Base-by-base conservation (phyloP, 2,888 invertebrate genomes). In the Ichneumoninae sp. region DNA sequence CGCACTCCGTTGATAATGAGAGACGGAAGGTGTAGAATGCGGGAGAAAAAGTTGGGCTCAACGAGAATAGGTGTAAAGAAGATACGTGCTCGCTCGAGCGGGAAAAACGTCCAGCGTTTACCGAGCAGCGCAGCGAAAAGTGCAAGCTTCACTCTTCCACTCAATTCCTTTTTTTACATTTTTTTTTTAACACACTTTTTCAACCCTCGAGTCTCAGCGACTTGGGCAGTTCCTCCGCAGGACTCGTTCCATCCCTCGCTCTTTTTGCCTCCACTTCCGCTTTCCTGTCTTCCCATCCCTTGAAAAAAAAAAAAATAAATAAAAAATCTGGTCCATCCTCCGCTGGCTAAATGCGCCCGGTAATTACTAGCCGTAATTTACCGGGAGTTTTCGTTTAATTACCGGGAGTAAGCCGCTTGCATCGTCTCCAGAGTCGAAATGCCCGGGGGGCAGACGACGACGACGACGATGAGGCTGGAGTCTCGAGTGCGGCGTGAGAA, bases 361-460 rank as follows among this genome's bases (percentile, higher is more conserved):
- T 88, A 88, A 89, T 89, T 88, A 86, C 86, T 85, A 63, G 79
- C 65, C 84, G 86, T 88, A 87, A 88, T 88, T 88, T 84, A 85
- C 87, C 85, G 80, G 79, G 77, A 88, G 87, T 88, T 89, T 87
- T 85, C 86, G 88, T 87, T 89, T 89, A 88, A 89, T 89, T 89
- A 89, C 87, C 87, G 83, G 83, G 87, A 87, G 87, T 85, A 87
- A 87, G 80, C 82, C 71, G 87, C 80, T 85, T 79, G 83, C 75
- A 79, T 81, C 81, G 83, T 83, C 52, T 66, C 13, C 66, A n/a
- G 52, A 54, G 73, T 26, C 68, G 57, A 30, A 33, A 75, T 40
- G 33, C 70, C 74, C 73, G 44, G 33, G 82, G 26, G 22, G 26
- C 66, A 75, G 77, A 79, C 65, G 78, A 74, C 33, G 44, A 63